Evolutionary conservation across 2,797 vertebrate species (phyloP).

Genomic region (Mus minutoides): DNA sequence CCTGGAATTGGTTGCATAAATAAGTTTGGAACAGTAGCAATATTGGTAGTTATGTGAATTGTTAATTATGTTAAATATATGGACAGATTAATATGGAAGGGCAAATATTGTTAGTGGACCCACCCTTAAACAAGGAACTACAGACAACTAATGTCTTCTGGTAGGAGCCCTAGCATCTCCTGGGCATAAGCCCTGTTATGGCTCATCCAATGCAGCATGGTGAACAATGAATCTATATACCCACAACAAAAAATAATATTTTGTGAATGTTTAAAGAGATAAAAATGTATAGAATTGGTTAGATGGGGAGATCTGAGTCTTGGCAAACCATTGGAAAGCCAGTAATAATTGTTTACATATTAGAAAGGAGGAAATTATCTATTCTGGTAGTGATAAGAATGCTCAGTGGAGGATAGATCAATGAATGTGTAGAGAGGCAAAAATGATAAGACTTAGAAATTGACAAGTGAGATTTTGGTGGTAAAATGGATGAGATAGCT

Average conservation of each 20-base stretch:
- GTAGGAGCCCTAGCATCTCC: background rate
- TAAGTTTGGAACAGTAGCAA: background rate
- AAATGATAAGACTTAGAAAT: slow-evolving; percentile 31
- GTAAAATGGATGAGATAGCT: slow-evolving; percentile 8
- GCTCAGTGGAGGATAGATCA: background rate
- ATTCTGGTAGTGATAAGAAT: background rate
- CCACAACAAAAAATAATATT: background rate
- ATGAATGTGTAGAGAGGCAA: background rate
- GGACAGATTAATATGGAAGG: background rate
- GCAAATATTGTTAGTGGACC: background rate
- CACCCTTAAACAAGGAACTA: background rate
- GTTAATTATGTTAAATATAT: background rate
- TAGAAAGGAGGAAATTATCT: slow-evolving; percentile 4
- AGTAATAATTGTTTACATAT: background rate
- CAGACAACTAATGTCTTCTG: background rate
- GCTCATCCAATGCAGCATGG: background rate
- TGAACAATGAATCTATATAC: background rate
- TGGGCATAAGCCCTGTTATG: background rate
- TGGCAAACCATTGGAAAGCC: background rate
- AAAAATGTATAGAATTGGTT: background rate
- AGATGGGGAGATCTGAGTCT: background rate
- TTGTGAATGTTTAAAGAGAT: slow-evolving; percentile 28
- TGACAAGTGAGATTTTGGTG: background rate
- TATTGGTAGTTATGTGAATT: background rate
- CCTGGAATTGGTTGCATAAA: no score